A percentile compares a stretch with the other conserved stretches of the same genome.
Conservation (phyloP, 2,797 vertebrate genomes). For the Phalanger gymnotis region DNA sequence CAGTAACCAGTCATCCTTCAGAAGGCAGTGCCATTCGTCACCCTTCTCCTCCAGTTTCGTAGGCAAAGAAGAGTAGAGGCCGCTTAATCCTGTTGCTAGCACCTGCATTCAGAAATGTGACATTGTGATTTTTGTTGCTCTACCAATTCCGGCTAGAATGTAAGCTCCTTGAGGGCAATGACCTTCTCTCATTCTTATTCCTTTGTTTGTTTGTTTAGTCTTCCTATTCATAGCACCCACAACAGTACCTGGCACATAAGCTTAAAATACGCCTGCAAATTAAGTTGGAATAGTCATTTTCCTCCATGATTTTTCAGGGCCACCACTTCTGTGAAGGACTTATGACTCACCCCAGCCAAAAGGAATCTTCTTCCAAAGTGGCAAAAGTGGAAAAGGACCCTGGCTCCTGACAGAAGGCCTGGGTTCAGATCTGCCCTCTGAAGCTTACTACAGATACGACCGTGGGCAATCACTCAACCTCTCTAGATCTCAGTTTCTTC, state of each 20-base stretch:
- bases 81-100: slow-evolving; percentile 96
- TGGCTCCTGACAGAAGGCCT: background rate
- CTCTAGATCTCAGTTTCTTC: background rate
- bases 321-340: background rate
- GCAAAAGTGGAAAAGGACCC: background rate
- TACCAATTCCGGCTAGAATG: background rate
- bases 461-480: background rate
- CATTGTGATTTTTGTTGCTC: background rate
- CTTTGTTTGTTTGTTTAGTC: background rate
- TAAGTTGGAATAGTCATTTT: background rate
- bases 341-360: background rate
- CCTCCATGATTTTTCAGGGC: background rate
- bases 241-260: background rate
- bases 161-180: background rate
- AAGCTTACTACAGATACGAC: background rate
- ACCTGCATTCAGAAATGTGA: slow-evolving; percentile 87
- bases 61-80: slow-evolving; percentile 97
- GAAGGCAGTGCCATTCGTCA: slow-evolving; percentile 96
- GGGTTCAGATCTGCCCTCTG: background rate
- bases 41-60: slow-evolving; percentile 93
- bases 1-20: slow-evolving; percentile 94
- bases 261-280: background rate
- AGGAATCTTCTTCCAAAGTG: background rate
- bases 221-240: background rate
- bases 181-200: background rate